Evolutionary conservation across 2,888 invertebrate species (phyloP).

Genomic region (Argynnis bischoffii): DNA sequence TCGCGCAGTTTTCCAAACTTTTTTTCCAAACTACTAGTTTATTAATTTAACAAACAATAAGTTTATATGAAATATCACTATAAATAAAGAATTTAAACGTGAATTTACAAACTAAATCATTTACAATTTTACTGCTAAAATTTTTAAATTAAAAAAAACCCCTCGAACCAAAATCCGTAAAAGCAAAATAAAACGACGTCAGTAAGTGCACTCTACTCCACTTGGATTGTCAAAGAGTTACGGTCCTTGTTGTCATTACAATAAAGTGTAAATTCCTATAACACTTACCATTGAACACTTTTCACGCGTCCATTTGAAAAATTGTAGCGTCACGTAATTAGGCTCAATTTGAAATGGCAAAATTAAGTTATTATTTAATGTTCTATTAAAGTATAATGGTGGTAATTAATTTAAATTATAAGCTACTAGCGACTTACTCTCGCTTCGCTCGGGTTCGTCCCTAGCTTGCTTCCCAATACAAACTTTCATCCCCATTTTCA

Average conservation of each 20-base stretch:
- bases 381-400: neutral
- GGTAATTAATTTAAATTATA: no score
- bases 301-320: conserved; percentile 10
- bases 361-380: conserved; percentile 4
- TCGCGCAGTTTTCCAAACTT: no score
- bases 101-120: neutral
- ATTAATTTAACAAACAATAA: no score
- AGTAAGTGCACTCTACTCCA: conserved; percentile 19
- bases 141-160: neutral
- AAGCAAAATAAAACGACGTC: conserved; percentile 30
- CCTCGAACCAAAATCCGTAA: conserved; percentile 15
- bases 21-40: no score
- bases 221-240: neutral
- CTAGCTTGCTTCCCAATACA: no score
- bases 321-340: conserved; percentile 18
- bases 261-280: conserved; percentile 4
- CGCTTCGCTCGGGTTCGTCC: no score
- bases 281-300: neutral
- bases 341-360: conserved; percentile 11
- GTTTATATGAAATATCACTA: neutral
- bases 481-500: no score
- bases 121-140: neutral
- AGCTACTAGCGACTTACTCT: no score
- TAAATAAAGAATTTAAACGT: neutral
- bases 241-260: neutral